Evolutionary conservation across 2,888 invertebrate genomes (phyloP), one percentile per base, ranked within the genome.

Genomic region (Clepsis dumicolana): DNA sequence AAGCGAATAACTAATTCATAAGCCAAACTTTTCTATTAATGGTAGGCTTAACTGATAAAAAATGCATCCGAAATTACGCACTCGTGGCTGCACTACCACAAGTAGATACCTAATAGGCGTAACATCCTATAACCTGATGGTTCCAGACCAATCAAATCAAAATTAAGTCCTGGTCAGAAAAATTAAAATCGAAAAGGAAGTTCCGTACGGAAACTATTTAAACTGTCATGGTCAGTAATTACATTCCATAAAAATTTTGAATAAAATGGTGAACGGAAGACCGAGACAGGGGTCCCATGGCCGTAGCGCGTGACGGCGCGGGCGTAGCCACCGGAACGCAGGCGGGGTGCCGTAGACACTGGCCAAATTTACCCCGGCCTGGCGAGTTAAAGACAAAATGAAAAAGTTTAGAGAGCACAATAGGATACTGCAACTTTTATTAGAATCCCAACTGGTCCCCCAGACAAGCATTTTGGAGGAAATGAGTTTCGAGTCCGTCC

Each of bases 261-360:
- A 64, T 71, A 62, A 44, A 25, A 67, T 73, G 70, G 73, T 73
- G 72, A 38, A 62, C 71, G 68, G 68, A 71, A 70, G 73, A 74
- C 62, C 72, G 65, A 70, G 70, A 65, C 67, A 61, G 59, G 66
- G 70, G 67, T 38, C 70, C 70, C 70, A 64, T 80, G 85, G 84
- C 79, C 81, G 79, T 84, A 78, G 75, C 84, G 83, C 91, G 87
- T 70, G 78, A 82, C 87, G 81, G 71, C 78, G 76, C 70, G 68
- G 52, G 80, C 75, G 81, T 84, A 82, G 73, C 75, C 73, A 80
- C 79, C 83, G 89, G 86, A 89, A 90, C 89, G 82, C 64, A 74
- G 77, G 41, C 71, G 73, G 86, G 85, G 87, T 87, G 88, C 82
- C 78, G 70, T 70, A 71, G 12, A 48, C 53, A 61, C 63, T 62